Evolutionary conservation across 1,140 invertebrate genomes (phyloP).

Genomic region (Spodoptera frugiperda): DNA sequence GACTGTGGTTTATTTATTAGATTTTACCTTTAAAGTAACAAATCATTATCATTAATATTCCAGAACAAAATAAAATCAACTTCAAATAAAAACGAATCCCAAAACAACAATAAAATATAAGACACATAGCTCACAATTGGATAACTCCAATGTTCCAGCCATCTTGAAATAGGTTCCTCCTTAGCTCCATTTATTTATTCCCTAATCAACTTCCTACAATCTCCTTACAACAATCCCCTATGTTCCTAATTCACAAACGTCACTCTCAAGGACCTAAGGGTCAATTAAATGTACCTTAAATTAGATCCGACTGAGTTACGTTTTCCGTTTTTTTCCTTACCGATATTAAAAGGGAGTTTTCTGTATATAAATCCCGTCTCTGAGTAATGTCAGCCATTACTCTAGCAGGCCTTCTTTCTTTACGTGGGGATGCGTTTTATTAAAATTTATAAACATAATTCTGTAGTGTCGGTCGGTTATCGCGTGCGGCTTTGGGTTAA

Average conservation of each 20-base stretch:
- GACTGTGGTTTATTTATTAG: too few relatives aligned
- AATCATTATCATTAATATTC: too few relatives aligned
- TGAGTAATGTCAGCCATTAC: slow-evolving; percentile 78
- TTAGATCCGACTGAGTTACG: slow-evolving; percentile 66
- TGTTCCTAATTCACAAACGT: slow-evolving; percentile 18
- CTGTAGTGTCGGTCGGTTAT: slow-evolving; percentile 34
- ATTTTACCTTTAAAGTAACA: too few relatives aligned
- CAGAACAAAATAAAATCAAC: too few relatives aligned
- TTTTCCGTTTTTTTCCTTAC: slow-evolving; percentile 61
- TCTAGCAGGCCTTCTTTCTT: slow-evolving; percentile 61
- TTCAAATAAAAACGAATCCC: too few relatives aligned
- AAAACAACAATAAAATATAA: too few relatives aligned
- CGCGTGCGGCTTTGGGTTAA: background rate
- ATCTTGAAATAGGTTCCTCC: background rate
- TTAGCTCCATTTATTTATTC: slow-evolving; percentile 8
- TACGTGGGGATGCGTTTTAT: slow-evolving; percentile 67
- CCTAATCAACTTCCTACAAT: slow-evolving; percentile 18
- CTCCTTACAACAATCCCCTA: slow-evolving; percentile 13
- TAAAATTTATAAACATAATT: slow-evolving; percentile 78
- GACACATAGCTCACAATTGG: too few relatives aligned
- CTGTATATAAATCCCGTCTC: slow-evolving; percentile 62
- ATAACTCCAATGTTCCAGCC: too few relatives aligned
- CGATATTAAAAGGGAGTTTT: slow-evolving; percentile 64
- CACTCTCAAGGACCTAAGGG: slow-evolving; percentile 25
- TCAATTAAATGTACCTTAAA: slow-evolving; percentile 70